phyloP scores from a whole-genome alignment of 2,888 invertebrate genomes.

The Drosophila basisetae region DNA sequence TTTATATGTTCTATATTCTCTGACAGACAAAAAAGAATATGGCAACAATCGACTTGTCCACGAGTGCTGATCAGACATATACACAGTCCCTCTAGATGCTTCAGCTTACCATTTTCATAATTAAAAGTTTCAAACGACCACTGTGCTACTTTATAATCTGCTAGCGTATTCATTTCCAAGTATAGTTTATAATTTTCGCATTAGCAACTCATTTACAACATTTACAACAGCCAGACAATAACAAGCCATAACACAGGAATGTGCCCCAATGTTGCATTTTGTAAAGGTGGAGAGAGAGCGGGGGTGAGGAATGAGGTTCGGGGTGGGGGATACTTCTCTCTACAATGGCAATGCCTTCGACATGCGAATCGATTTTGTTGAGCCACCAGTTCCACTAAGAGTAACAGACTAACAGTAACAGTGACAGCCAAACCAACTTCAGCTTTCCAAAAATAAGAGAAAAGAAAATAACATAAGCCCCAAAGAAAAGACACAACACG shows the following conservation, averaged over 20 bases:
- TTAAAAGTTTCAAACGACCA: neutral
- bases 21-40: neutral
- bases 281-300: fast-evolving
- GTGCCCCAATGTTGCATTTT: neutral
- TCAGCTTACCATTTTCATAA: neutral
- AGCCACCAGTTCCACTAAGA: slow-evolving; percentile 36
- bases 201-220: slow-evolving; percentile 10
- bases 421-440: slow-evolving; percentile 16
- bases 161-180: slow-evolving; percentile 8
- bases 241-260: neutral
- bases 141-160: slow-evolving; percentile 1
- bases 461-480: slow-evolving; percentile 8
- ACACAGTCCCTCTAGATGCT: neutral
- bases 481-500: slow-evolving; percentile 70
- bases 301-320: neutral
- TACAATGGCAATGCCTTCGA: slow-evolving; percentile 26
- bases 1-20: neutral
- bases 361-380: slow-evolving; percentile 67
- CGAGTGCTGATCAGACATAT: neutral
- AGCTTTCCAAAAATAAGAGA: slow-evolving; percentile 14
- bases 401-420: slow-evolving; percentile 8
- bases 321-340: neutral
- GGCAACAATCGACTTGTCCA: neutral
- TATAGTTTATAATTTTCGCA: slow-evolving; percentile 9
- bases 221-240: slow-evolving; percentile 1